phyloP scores from a whole-genome alignment of 2,888 invertebrate genomes.

The Fragum fragum region DNA sequence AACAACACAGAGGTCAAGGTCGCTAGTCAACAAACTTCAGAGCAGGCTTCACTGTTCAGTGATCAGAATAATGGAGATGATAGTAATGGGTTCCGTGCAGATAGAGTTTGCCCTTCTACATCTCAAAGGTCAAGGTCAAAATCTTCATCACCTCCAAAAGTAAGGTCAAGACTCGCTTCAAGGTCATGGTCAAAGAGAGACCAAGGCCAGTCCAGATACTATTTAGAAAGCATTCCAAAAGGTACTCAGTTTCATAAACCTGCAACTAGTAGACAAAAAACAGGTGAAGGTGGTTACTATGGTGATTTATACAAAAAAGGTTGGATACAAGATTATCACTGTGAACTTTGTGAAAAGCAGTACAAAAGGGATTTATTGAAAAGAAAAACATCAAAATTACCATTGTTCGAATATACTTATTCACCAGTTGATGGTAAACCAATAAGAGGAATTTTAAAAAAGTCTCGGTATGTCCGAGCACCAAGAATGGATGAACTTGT shows the following conservation, averaged over 20 bases:
- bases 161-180: conserved; percentile 23
- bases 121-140: conserved; percentile 24
- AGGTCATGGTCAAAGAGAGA: conserved; percentile 40
- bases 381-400: conserved; percentile 46
- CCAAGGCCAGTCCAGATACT: conserved; percentile 22
- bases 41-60: conserved; percentile 25
- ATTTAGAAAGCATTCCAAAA: conserved; percentile 26
- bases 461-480: conserved; percentile 55
- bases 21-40: conserved; percentile 16
- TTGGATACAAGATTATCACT: conserved; percentile 43
- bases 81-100: conserved; percentile 9
- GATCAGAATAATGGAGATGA: conserved; percentile 14
- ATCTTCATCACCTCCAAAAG: conserved; percentile 12
- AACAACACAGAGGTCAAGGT: conserved; percentile 30
- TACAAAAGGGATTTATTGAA: conserved; percentile 59
- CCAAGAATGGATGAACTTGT: conserved; percentile 63
- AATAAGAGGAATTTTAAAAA: conserved; percentile 63
- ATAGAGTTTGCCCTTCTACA: background rate
- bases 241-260: conserved; percentile 6
- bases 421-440: conserved; percentile 42
- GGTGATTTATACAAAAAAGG: conserved; percentile 36
- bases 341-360: conserved; percentile 59
- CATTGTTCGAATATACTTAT: conserved; percentile 62
- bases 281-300: conserved; percentile 41
- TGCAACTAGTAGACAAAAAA: conserved; percentile 16